A percentile compares a stretch with the other conserved stretches of the same genome.
These are phyloP conservation scores for Barbus barbus DNA, from an alignment of 2,113 vertebrate genomes.

Conservation along the genomic window DNA sequence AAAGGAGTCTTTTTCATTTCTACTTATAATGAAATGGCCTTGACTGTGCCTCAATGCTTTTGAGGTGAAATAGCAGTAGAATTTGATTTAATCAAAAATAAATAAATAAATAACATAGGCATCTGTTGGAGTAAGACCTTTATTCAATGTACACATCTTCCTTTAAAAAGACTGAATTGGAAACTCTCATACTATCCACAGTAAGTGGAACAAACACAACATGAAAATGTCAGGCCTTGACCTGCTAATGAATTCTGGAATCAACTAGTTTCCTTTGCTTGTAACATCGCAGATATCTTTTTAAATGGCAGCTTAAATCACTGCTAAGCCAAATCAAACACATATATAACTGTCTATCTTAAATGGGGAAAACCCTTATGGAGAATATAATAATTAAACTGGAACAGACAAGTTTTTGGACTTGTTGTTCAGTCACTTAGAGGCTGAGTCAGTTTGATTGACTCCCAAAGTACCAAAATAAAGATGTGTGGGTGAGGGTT, in stretches of 20 bases:
- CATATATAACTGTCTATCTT: background rate
- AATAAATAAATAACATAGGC: background rate
- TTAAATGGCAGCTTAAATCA: background rate
- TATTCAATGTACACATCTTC: background rate
- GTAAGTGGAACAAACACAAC: constrained; percentile 7
- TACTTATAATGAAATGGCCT: background rate
- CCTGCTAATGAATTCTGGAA: background rate
- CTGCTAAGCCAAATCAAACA: constrained; percentile 1
- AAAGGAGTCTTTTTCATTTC: background rate
- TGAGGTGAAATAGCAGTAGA: background rate
- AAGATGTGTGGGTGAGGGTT: background rate
- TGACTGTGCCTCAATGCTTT: constrained; percentile 6
- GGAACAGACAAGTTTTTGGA: background rate
- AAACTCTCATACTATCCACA: background rate
- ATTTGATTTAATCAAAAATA: background rate
- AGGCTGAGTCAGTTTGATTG: background rate
- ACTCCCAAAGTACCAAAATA: background rate
- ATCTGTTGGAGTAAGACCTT: background rate
- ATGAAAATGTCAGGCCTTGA: constrained; percentile 30
- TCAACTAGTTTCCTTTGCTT: background rate
- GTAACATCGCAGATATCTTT: constrained; percentile 13
- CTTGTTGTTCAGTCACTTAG: background rate
- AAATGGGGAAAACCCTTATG: background rate
- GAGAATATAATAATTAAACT: background rate
- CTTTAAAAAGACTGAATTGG: background rate